A percentile compares a stretch with the other conserved stretches of the same genome.
These are phyloP conservation scores for Proales similis DNA, from an alignment of 1,140 invertebrate genomes.

Conservation along the genomic window DNA sequence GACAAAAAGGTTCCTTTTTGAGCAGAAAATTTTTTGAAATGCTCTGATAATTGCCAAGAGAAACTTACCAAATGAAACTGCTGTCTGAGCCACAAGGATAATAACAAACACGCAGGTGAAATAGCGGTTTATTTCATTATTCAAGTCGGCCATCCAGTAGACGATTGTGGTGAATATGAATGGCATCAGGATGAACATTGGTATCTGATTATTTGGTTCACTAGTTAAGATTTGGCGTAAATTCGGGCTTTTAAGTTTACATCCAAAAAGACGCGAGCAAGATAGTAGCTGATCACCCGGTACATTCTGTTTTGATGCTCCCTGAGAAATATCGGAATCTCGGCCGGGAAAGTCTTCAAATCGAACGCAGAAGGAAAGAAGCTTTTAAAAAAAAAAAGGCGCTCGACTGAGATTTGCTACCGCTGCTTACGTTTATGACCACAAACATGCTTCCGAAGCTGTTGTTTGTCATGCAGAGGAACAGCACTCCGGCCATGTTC, in stretches of 20 bases:
- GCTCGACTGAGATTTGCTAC: no score
- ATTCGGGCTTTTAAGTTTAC: neutral
- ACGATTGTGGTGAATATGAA: slow-evolving; percentile 72
- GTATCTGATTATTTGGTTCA: slow-evolving; percentile 60
- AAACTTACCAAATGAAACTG: slow-evolving; percentile 73
- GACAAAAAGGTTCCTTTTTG: no score
- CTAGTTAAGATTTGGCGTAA: neutral
- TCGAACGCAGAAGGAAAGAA: neutral
- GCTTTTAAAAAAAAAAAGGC: slow-evolving; percentile 8
- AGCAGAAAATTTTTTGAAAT: no score
- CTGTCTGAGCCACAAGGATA: slow-evolving; percentile 75
- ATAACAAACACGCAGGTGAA: slow-evolving; percentile 67
- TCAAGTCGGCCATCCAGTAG: slow-evolving; percentile 73
- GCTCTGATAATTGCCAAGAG: no score
- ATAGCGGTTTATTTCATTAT: slow-evolving; percentile 60
- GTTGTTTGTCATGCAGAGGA: slow-evolving; percentile 55
- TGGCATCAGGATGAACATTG: slow-evolving; percentile 69
- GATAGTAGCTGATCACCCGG: slow-evolving; percentile 10
- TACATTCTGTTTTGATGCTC: slow-evolving; percentile 35
- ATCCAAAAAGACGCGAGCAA: slow-evolving; percentile 9
- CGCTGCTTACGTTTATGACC: slow-evolving; percentile 43
- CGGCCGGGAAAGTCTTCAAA: slow-evolving; percentile 11
- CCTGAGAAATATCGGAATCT: slow-evolving; percentile 21
- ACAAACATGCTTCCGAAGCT: slow-evolving; percentile 47
- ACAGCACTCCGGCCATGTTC: slow-evolving; percentile 28